A percentile compares a stretch with the other conserved stretches of the same genome.
These are phyloP conservation scores for Tor tambroides DNA, from an alignment of 2,113 vertebrate species.

Conservation along the genomic window DNA sequence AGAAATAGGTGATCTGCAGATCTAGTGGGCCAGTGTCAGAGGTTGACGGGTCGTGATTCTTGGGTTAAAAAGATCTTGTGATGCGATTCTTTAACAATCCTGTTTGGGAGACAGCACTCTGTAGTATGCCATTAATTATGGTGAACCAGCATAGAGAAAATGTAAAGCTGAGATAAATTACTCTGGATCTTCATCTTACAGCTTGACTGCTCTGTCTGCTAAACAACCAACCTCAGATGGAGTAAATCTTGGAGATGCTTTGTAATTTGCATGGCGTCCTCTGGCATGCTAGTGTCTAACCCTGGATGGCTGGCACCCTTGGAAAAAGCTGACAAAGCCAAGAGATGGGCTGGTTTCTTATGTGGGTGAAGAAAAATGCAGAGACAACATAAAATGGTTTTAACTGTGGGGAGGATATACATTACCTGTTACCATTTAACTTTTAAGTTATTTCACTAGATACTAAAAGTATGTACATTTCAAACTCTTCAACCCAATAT, in stretches of 20 bases:
- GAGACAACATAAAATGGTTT: conserved; percentile 11
- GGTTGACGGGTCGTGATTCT: conserved; percentile 63
- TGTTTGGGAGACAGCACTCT: conserved; percentile 58
- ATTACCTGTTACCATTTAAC: conserved; percentile 5
- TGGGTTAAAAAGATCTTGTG: conserved; percentile 77
- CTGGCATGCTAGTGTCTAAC: conserved; percentile 67
- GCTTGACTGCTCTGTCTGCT: conserved; percentile 58
- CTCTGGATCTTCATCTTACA: conserved; percentile 59
- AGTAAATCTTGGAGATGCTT: conserved; percentile 67
- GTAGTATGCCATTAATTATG: conserved; percentile 58
- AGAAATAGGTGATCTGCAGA: conserved; percentile 61
- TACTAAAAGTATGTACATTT: not conserved
- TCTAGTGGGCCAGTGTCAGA: conserved; percentile 59
- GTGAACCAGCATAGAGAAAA: conserved; percentile 45
- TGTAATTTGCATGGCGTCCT: conserved; percentile 67
- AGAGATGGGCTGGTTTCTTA: conserved; percentile 61
- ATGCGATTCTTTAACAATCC: conserved; percentile 67
- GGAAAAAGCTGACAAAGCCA: conserved; percentile 54
- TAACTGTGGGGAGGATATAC: not conserved
- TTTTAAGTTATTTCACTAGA: not conserved
- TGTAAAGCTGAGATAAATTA: conserved; percentile 65
- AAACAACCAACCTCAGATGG: conserved; percentile 65
- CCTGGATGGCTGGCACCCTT: conserved; percentile 55
- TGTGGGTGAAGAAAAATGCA: conserved; percentile 24
- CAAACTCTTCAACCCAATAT: not conserved